Base-by-base conservation (phyloP, 2,113 vertebrate species). In the Tretioscincus oriximinensis region DNA sequence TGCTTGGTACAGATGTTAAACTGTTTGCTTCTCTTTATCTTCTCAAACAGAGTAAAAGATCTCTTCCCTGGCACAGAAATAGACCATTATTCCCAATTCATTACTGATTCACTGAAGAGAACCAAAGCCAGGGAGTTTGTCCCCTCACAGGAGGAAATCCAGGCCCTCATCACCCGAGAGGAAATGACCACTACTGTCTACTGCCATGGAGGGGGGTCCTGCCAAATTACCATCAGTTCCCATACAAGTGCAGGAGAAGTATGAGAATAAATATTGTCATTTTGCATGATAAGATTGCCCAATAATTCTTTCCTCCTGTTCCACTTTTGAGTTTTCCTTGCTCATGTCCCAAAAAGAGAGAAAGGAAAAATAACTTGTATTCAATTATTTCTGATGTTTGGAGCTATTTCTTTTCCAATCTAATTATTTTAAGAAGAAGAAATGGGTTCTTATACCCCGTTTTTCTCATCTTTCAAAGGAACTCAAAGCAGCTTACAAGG, bases 231-330 rank as follows among this genome's bases (percentile, higher is more conserved):
- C 90, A 98, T 98, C 90, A 97, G 97, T 87, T 98, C 97, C 9
- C 97, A 98, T 93, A 98, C 97, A 65, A 98, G 97, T 0, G 97
- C 97, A 31, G 97, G 97, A 88, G 97, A 98, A 97, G 97, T 98
- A 86, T 90, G 70, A 80, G 29, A 22, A 18, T 11, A 54, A 11
- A 20, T 71, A 64, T 51, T 54, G 3, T 35, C 60, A 49, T 54
- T 3, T 58, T 14, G 7, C 61, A 54, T 47, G 45, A 41, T 20
- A 28, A 67, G 72, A 10, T 26, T 67, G 72, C 18, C 49, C 28
- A 14, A 31, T 71, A 54, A 4, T 45, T 18, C 63, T 73, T 28
- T 1, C 28, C 24, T 22, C 2, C 21, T 41, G 35, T 45, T 18
- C 26, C 61, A 29, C 5, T 60, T 16, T 18, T 16, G 14, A 16